Evolutionary conservation across 2,888 invertebrate species (phyloP).

Genomic region (Unio pictorum): DNA sequence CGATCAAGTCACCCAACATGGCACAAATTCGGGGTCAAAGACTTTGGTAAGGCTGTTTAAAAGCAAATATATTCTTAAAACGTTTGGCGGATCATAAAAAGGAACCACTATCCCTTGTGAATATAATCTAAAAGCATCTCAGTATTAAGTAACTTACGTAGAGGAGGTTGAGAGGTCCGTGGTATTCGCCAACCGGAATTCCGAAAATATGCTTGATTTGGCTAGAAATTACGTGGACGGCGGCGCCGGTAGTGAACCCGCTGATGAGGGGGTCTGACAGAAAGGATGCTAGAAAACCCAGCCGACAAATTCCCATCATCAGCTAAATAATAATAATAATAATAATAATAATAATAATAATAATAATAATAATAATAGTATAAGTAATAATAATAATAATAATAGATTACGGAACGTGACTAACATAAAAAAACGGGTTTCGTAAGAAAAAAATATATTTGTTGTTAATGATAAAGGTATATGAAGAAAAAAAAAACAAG

Average conservation of each 20-base stretch:
- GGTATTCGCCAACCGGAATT: slow-evolving; percentile 66
- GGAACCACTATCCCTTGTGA: too few species aligned
- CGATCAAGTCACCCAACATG: too few species aligned
- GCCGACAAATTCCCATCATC: slow-evolving; percentile 56
- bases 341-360: too few species aligned
- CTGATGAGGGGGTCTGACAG: slow-evolving; percentile 78
- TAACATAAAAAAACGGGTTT: too few species aligned
- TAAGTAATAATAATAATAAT: not conserved
- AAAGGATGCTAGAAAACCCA: slow-evolving; percentile 67
- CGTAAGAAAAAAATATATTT: too few species aligned
- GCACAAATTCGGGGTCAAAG: too few species aligned
- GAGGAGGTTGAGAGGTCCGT: slow-evolving; percentile 77
- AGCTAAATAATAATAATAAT: slow-evolving; percentile 45
- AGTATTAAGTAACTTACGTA: slow-evolving; percentile 75
- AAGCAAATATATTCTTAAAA: not conserved
- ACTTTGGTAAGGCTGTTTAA: too few species aligned
- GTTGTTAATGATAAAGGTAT: too few species aligned
- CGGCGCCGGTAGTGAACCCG: slow-evolving; percentile 90
- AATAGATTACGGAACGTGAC: too few species aligned
- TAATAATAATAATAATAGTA: too few species aligned
- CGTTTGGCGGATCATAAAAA: not conserved
- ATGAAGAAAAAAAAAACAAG: too few species aligned
- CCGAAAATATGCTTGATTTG: slow-evolving; percentile 77
- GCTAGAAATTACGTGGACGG: slow-evolving; percentile 87
- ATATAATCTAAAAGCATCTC: not conserved